Percentiles rank a stretch among this genome's conserved stretches.
Evolutionary conservation across 2,113 vertebrate species (phyloP).

Genomic region (Galeopterus variegatus): DNA sequence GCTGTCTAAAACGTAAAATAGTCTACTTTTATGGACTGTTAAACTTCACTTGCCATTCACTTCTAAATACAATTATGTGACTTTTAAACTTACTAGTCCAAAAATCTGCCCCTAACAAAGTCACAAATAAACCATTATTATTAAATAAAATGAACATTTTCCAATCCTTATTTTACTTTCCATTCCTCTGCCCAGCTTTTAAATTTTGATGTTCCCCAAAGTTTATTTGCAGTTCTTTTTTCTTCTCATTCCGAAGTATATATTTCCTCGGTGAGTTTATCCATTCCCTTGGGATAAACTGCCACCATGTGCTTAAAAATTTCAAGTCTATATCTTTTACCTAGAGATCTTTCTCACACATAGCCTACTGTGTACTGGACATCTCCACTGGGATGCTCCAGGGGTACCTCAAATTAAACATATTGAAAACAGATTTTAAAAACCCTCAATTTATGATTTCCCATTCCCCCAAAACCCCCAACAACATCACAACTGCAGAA

Average conservation of each 20-base stretch:
- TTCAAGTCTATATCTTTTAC: slow-evolving; percentile 35
- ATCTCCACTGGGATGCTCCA: neutral
- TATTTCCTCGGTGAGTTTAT: neutral
- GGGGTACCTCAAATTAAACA: neutral
- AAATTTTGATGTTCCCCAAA: slow-evolving; percentile 8
- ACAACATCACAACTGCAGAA: neutral
- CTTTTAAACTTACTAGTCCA: neutral
- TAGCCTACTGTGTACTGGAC: neutral
- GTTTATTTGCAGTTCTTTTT: neutral
- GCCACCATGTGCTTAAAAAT: neutral
- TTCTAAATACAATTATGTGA: slow-evolving; percentile 49
- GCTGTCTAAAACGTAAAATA: slow-evolving; percentile 3
- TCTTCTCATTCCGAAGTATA: neutral
- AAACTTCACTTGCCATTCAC: neutral
- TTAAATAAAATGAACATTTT: slow-evolving; percentile 33
- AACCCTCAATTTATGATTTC: neutral
- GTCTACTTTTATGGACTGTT: neutral
- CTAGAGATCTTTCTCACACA: neutral
- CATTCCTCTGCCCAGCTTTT: slow-evolving; percentile 4
- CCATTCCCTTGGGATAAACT: neutral
- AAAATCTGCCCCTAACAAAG: neutral
- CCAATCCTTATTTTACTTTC: neutral
- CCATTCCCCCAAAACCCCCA: neutral
- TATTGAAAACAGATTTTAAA: neutral
- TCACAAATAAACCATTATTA: neutral